phyloP scores from a whole-genome alignment of 2,888 invertebrate species.

The Macaria notata region DNA sequence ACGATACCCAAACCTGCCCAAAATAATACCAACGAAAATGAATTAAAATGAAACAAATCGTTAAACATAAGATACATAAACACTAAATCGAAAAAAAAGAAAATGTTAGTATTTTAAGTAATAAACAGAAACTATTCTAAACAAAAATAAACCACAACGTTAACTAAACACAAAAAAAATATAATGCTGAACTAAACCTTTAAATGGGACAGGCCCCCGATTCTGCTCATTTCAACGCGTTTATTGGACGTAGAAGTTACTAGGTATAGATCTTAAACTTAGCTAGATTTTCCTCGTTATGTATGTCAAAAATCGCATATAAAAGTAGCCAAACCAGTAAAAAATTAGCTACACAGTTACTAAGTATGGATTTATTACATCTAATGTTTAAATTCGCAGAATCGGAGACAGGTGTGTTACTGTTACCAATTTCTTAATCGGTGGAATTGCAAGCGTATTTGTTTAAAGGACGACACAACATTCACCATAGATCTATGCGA shows the following conservation, averaged over 20 bases:
- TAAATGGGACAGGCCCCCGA: slow-evolving; percentile 39
- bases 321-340: slow-evolving; percentile 21
- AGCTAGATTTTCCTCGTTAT: slow-evolving; percentile 9
- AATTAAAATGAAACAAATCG: slow-evolving; percentile 59
- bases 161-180: slow-evolving; percentile 46
- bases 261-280: slow-evolving; percentile 18
- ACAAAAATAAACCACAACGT: slow-evolving; percentile 63
- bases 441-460: slow-evolving; percentile 58
- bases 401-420: slow-evolving; percentile 59
- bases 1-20: slow-evolving; percentile 82
- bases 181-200: slow-evolving; percentile 51
- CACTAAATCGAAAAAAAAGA: slow-evolving; percentile 54
- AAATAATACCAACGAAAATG: slow-evolving; percentile 66
- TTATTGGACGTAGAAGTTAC: slow-evolving; percentile 23
- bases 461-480: slow-evolving; percentile 74
- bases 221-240: slow-evolving; percentile 29
- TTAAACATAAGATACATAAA: slow-evolving; percentile 65
- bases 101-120: slow-evolving; percentile 63
- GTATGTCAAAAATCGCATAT: slow-evolving; percentile 16
- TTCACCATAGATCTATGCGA: slow-evolving; percentile 46
- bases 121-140: slow-evolving; percentile 74
- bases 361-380: slow-evolving; percentile 7
- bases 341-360: slow-evolving; percentile 11
- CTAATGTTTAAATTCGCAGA: slow-evolving; percentile 30
- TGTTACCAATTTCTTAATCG: slow-evolving; percentile 50